A percentile compares a stretch with the other conserved stretches of the same genome.
phyloP scores from a whole-genome alignment of 2,113 vertebrate species.

The Cacatua alba region DNA sequence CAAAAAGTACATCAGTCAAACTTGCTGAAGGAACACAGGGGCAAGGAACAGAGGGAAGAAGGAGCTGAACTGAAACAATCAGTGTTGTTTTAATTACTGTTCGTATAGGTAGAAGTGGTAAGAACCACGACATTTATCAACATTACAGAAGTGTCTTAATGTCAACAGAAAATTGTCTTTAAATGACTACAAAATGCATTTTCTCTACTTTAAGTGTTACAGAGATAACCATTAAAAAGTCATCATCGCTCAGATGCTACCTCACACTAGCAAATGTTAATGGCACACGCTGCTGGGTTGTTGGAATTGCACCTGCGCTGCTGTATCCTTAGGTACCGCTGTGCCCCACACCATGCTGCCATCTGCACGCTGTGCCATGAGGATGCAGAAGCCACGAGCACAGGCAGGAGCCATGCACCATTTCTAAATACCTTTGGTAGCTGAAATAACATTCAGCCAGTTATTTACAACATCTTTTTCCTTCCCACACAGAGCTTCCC shows the following conservation, averaged over 20 bases:
- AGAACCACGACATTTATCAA: slow-evolving; percentile 24
- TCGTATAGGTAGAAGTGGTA: background rate
- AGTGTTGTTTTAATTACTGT: slow-evolving; percentile 8
- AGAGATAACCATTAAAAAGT: slow-evolving; percentile 24
- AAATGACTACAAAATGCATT: slow-evolving; percentile 3
- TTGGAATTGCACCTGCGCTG: background rate
- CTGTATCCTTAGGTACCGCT: background rate
- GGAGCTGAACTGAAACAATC: background rate
- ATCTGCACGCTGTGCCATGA: background rate
- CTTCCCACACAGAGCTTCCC: background rate
- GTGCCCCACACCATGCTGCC: background rate
- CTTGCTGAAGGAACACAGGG: background rate
- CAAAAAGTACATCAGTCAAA: background rate
- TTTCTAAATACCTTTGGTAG: accelerated
- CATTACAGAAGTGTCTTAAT: background rate
- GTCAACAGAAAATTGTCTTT: slow-evolving; percentile 33
- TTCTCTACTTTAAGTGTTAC: background rate
- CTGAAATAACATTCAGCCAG: background rate
- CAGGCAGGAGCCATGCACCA: background rate
- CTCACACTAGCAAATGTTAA: background rate
- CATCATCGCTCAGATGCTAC: background rate
- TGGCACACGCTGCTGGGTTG: background rate
- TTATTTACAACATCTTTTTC: background rate
- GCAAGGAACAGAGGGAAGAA: background rate
- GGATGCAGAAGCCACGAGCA: background rate